Percentiles rank a stretch among this genome's conserved stretches.
Evolutionary conservation across 2,113 vertebrate species (phyloP).

Genomic region (Poicephalus meyeri): DNA sequence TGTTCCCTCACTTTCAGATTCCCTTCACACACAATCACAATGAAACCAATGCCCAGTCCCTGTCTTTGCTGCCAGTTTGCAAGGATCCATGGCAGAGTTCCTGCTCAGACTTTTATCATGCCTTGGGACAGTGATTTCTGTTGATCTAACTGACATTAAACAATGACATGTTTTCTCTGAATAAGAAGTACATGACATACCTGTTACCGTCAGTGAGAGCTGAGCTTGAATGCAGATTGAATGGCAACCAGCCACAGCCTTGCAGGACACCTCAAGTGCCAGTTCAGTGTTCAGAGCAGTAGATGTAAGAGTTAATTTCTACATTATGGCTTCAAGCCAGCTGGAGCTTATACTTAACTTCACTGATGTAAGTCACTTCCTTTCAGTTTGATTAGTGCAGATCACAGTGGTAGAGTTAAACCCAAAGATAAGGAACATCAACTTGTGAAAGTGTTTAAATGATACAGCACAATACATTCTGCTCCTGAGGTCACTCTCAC

Average conservation of each 20-base stretch:
- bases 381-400: background rate
- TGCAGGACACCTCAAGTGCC: background rate
- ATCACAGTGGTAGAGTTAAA: background rate
- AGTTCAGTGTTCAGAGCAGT: background rate
- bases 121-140: background rate
- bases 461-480: background rate
- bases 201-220: background rate
- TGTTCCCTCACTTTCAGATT: background rate
- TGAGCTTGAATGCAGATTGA: background rate
- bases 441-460: background rate
- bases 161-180: background rate
- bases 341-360: background rate
- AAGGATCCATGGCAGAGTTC: background rate
- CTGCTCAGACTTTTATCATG: background rate
- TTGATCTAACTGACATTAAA: background rate
- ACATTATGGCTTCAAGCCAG: background rate
- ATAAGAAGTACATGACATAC: accelerated
- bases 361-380: accelerated
- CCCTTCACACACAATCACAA: background rate
- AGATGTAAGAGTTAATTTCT: background rate
- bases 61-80: background rate
- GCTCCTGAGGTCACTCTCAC: background rate
- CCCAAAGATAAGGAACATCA: background rate
- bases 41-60: background rate
- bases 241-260: background rate